Evolutionary conservation across 2,113 vertebrate species (phyloP).

Genomic region (Colius striatus): DNA sequence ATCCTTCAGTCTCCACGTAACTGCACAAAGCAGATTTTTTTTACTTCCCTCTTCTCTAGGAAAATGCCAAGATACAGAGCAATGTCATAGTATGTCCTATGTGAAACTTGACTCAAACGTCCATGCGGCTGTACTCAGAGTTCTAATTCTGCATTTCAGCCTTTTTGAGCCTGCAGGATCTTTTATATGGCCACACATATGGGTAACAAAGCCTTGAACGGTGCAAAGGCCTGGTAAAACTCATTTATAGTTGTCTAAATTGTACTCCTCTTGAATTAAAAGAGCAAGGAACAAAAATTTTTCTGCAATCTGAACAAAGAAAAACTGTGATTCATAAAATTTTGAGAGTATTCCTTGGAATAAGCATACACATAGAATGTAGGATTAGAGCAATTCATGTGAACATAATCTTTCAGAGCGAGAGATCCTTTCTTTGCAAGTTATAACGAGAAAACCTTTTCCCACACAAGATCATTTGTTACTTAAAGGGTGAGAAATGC

Average conservation of each 20-base stretch:
- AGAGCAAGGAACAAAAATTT: neutral
- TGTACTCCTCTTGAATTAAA: neutral
- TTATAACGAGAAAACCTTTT: conserved; percentile 11
- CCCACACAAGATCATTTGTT: neutral
- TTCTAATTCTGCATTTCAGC: neutral
- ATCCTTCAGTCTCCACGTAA: neutral
- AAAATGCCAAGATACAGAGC: neutral
- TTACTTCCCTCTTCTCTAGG: neutral
- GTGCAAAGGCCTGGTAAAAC: neutral
- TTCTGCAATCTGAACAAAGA: neutral
- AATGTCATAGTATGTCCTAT: fast-evolving
- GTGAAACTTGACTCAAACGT: neutral
- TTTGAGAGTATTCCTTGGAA: neutral
- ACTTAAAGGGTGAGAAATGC: conserved; percentile 18
- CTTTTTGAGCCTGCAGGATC: neutral
- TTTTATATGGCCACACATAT: neutral
- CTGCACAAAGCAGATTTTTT: neutral
- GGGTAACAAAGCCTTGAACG: neutral
- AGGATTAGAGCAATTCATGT: neutral
- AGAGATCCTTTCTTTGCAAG: neutral
- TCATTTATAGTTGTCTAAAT: neutral
- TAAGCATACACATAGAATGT: neutral
- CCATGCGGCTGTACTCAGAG: neutral
- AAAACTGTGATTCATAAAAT: neutral
- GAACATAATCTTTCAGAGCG: neutral